These are phyloP conservation scores for Standfussiana lucernea DNA, from an alignment of 2,888 invertebrate genomes.

Conservation along the genomic window DNA sequence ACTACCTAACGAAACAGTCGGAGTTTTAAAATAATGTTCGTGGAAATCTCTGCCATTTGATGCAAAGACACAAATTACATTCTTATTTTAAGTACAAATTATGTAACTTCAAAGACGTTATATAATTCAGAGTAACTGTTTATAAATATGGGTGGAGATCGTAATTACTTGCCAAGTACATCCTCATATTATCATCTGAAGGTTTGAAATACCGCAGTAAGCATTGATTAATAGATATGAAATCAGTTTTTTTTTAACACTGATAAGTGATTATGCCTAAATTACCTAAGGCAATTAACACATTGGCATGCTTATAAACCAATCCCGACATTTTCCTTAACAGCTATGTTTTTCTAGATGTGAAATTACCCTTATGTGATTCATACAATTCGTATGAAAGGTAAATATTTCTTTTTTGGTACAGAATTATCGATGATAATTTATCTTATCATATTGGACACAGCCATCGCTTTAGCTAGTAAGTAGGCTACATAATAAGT, in stretches of 20 bases:
- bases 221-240: slow-evolving; percentile 21
- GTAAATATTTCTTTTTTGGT: slow-evolving; percentile 37
- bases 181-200: slow-evolving; percentile 15
- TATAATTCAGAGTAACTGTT: background rate
- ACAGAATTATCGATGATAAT: slow-evolving; percentile 60
- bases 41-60: background rate
- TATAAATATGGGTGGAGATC: slow-evolving; percentile 4
- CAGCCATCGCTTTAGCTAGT: slow-evolving; percentile 41
- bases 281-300: slow-evolving; percentile 10
- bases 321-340: slow-evolving; percentile 19
- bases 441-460: slow-evolving; percentile 65
- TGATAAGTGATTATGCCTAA: slow-evolving; percentile 18
- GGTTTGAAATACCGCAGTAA: slow-evolving; percentile 15
- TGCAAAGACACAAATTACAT: background rate
- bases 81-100: background rate
- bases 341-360: background rate
- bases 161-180: slow-evolving; percentile 7
- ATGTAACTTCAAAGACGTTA: background rate
- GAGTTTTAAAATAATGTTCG: no score
- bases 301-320: background rate
- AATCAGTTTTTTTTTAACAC: slow-evolving; percentile 42
- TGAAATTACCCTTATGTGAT: slow-evolving; percentile 39
- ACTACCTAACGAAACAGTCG: no score
- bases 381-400: slow-evolving; percentile 39
- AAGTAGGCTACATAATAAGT: slow-evolving; percentile 57